A percentile compares a stretch with the other conserved stretches of the same genome.
These are phyloP conservation scores for Lycopodina hypogea DNA, from an alignment of 37 sponge, comb jelly and placozoan genomes.

Conservation along the genomic window DNA sequence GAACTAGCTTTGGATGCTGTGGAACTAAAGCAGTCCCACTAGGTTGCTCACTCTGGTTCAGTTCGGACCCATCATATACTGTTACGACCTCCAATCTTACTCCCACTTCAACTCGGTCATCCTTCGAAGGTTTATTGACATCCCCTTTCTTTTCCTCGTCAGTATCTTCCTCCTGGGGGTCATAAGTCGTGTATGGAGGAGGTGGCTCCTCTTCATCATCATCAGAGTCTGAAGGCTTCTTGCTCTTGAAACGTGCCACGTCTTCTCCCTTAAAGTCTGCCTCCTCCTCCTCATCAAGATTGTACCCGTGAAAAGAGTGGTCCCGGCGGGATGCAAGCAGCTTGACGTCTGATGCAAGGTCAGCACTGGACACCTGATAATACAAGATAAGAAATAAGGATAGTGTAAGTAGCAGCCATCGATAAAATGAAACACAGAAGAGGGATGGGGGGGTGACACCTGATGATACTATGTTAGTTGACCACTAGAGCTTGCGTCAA, in stretches of 20 bases:
- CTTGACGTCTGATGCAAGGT: constrained; percentile 2
- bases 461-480: not conserved
- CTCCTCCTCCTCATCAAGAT: constrained; percentile 16
- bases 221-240: constrained; percentile 29
- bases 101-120: too few relatives aligned
- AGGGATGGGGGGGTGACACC: too few relatives aligned
- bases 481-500: too few relatives aligned
- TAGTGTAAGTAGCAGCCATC: not conserved
- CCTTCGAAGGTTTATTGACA: too few relatives aligned
- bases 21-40: too few relatives aligned
- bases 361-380: constrained; percentile 4
- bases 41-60: too few relatives aligned
- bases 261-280: constrained; percentile 6
- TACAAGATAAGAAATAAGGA: too few relatives aligned
- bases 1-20: not conserved
- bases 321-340: constrained; percentile 2
- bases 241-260: constrained; percentile 4
- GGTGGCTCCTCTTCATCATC: constrained; percentile 55
- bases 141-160: not conserved
- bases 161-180: constrained; percentile 36
- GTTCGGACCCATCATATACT: too few relatives aligned
- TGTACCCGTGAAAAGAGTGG: not conserved
- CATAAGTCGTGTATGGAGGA: constrained; percentile 41
- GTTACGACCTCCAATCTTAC: too few relatives aligned
- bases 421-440: not conserved